These are phyloP conservation scores for Carcharodon carcharias DNA, from an alignment of 2,797 vertebrate species.

Conservation along the genomic window DNA sequence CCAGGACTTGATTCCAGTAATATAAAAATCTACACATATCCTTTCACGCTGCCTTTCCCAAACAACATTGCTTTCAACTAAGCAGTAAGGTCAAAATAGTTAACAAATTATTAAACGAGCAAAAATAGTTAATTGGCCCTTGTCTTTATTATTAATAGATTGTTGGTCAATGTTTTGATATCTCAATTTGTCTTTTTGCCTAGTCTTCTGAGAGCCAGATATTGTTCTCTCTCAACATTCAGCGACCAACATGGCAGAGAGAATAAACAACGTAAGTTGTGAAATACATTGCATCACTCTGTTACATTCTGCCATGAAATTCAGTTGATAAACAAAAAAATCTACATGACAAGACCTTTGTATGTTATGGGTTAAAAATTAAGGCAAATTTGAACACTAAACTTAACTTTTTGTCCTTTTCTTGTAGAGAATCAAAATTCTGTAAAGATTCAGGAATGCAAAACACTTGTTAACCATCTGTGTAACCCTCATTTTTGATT, in stretches of 20 bases:
- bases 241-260: not conserved
- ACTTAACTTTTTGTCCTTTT: not conserved
- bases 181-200: not conserved
- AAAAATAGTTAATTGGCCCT: not conserved
- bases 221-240: conserved; percentile 2
- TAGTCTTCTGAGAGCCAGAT: conserved; percentile 30
- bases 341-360: not conserved
- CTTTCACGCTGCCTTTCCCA: not conserved
- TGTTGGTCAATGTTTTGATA: not conserved
- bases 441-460: not conserved
- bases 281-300: not conserved
- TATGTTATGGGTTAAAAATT: not conserved
- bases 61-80: not conserved
- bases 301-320: not conserved
- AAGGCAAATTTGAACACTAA: not conserved
- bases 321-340: not conserved
- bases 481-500: not conserved
- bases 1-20: not conserved
- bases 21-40: not conserved
- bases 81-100: not conserved
- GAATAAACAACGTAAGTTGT: not conserved
- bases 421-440: not conserved
- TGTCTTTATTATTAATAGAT: not conserved
- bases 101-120: not conserved
- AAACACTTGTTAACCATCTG: not conserved